Evolutionary conservation across 2,797 vertebrate species (phyloP), one percentile per base, ranked within the genome.

Genomic region (Catamblyrhynchus diadema): DNA sequence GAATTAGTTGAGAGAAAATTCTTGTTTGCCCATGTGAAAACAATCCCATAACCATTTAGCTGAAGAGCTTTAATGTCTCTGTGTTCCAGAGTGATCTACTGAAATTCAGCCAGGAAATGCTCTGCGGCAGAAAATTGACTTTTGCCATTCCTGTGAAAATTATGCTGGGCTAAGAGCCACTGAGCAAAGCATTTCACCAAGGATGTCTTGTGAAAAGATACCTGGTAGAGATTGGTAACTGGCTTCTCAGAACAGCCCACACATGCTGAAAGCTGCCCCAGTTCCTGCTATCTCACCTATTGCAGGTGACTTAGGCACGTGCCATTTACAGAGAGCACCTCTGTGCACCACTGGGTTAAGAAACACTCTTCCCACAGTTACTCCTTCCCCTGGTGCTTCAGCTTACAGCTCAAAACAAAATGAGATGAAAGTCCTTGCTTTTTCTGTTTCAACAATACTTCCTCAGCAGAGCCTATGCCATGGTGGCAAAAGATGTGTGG

Each of bases 21-120:
- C 69, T 82, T 94, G 70, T 88, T 95, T 94, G 86, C 37, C 78
- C 80, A 84, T 92, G 70, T 89, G 81, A 90, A 95, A 94, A 92
- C 65, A 93, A 77, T 90, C 62, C 24, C 44, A 48, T 73, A 79
- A 79, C 32, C 50, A 37, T 84, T 93, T 90, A 66, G 32, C 44
- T 94, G 66, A 94, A 84, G 62, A 88, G 48, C 57, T 92, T 90
- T 81, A 23, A 60, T 20, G 33, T 48, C 56, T 84, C 48, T 4
- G 0, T 21, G 15, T 56, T 92, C 41, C 70, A 70, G 66, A 84
- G 41, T 3, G 7, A 73, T 39, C 51, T 79, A 35, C n/a, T 86
- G 88, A 75, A 75, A 86, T 62, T 84, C 70, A 81, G 25, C 70
- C 44, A 65, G 60, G 33, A 50, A 92, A 25, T 8, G 33, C 35